phyloP scores from a whole-genome alignment of 2,888 invertebrate genomes.

The Diploptera punctata region DNA sequence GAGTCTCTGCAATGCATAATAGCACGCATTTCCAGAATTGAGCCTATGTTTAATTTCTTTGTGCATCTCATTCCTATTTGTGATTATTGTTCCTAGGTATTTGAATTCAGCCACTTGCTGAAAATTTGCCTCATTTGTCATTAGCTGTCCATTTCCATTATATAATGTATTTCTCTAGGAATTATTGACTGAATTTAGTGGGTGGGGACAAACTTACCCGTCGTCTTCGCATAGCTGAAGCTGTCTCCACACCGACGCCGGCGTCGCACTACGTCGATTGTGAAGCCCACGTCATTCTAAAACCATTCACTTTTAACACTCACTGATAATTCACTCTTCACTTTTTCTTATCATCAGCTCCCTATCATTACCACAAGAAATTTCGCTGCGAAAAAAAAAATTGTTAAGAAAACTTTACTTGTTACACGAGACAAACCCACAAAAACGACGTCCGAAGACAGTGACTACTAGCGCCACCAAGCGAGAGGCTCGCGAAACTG shows the following conservation, averaged over 20 bases:
- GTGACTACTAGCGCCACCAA: slow-evolving; percentile 3
- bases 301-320: too few relatives aligned
- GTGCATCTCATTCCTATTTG: too few relatives aligned
- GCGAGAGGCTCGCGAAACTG: slow-evolving; percentile 15
- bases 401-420: background rate
- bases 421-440: background rate
- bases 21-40: too few relatives aligned
- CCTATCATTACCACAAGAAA: background rate
- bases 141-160: too few relatives aligned
- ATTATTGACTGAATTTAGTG: too few relatives aligned
- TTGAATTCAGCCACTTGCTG: too few relatives aligned
- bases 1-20: too few relatives aligned
- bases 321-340: background rate
- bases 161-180: too few relatives aligned
- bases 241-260: background rate
- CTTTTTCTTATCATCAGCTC: background rate
- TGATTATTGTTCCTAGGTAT: too few relatives aligned
- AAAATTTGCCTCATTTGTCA: too few relatives aligned
- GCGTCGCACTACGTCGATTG: background rate
- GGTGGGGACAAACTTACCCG: background rate
- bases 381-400: background rate
- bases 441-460: background rate
- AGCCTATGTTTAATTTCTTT: too few relatives aligned
- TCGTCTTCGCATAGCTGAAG: slow-evolving; percentile 8
- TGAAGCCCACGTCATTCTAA: background rate